Evolutionary conservation across 2,797 vertebrate genomes (phyloP).

Genomic region (Pangasius djambal): DNA sequence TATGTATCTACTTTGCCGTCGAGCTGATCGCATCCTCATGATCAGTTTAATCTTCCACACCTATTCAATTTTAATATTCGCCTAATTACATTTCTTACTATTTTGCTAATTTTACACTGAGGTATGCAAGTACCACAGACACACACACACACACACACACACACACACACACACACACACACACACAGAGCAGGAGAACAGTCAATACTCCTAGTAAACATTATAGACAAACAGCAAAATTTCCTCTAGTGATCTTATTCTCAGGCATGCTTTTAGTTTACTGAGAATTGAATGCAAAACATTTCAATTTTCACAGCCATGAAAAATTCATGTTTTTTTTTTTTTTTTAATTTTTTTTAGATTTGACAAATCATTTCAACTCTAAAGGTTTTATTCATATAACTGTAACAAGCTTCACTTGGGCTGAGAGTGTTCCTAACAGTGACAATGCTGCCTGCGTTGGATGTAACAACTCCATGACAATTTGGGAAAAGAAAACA

Average conservation of each 20-base stretch:
- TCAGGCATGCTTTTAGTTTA: not conserved
- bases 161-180: not conserved
- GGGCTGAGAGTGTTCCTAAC: not conserved
- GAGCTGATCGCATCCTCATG: not conserved
- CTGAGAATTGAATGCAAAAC: not conserved
- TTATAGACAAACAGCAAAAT: not conserved
- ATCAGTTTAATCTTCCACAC: not conserved
- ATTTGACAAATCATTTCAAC: not conserved
- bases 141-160: constrained; percentile 19
- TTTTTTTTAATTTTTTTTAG: not conserved
- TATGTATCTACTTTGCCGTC: not conserved
- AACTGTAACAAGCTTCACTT: not conserved
- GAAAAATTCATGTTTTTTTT: not conserved
- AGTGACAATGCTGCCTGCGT: not conserved
- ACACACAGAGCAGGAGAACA: not conserved
- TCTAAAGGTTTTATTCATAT: not conserved
- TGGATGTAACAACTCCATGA: constrained; percentile 14
- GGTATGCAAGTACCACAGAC: constrained; percentile 34
- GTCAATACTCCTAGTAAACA: not conserved
- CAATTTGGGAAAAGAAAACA: constrained; percentile 40
- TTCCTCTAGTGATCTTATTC: not conserved
- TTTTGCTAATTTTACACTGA: not conserved
- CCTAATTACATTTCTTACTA: no score
- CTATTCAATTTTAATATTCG: no score
- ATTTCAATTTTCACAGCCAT: not conserved